phyloP scores from a whole-genome alignment of 2,888 invertebrate species.

The Boloria euphrosyne region DNA sequence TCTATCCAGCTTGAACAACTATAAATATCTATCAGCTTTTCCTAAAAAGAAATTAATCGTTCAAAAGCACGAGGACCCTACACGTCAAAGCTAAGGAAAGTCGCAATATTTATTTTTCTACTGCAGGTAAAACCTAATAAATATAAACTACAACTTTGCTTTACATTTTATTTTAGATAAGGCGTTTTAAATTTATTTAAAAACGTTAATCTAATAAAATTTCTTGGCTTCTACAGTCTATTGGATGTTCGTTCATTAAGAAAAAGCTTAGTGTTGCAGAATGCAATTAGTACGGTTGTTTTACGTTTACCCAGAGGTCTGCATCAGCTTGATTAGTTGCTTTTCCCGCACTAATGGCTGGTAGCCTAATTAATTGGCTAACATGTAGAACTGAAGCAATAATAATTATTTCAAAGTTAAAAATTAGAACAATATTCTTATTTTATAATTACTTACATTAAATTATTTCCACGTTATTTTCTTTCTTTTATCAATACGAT shows the following conservation, averaged over 20 bases:
- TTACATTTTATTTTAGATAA: background rate
- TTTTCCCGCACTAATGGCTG: conserved; percentile 8
- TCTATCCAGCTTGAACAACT: too few species aligned
- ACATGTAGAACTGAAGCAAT: background rate
- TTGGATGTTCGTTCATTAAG: conserved; percentile 26
- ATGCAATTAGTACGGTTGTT: conserved; percentile 25
- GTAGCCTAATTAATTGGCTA: conserved; percentile 7
- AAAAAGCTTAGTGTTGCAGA: conserved; percentile 15
- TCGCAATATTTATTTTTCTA: too few species aligned
- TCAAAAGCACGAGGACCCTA: too few species aligned
- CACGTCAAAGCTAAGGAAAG: too few species aligned
- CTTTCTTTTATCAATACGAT: too few species aligned
- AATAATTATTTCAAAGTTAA: background rate
- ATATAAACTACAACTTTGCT: background rate
- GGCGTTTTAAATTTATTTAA: background rate
- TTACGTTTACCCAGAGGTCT: conserved; percentile 20
- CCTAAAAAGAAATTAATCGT: too few species aligned
- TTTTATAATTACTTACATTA: too few species aligned
- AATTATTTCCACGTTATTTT: too few species aligned
- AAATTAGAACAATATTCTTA: background rate
- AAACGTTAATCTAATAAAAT: conserved; percentile 5
- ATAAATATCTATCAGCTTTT: too few species aligned
- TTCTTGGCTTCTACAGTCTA: conserved; percentile 14
- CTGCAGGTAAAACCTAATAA: background rate
- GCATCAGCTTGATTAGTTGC: conserved; percentile 25